phyloP scores from a whole-genome alignment of 1,140 invertebrate genomes.

The Pseudoatta argentina region DNA sequence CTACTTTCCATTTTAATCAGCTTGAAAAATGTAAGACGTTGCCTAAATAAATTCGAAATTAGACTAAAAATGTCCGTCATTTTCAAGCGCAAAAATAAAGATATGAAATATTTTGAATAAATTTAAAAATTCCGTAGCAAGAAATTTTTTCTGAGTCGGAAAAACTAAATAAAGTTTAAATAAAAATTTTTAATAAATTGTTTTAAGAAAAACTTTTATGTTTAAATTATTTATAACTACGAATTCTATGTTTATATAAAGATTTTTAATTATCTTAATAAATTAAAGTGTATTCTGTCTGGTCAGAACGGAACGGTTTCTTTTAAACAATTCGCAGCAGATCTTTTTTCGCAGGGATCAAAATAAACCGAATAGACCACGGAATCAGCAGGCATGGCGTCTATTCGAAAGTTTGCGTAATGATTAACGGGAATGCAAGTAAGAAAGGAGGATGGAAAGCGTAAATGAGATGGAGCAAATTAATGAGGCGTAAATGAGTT shows the following conservation, averaged over 20 bases:
- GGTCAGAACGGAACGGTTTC: not conserved
- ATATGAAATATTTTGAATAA: not conserved
- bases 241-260: no score
- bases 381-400: conserved; percentile 3
- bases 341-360: not conserved
- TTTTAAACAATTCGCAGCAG: not conserved
- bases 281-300: no score
- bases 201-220: not conserved
- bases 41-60: conserved; percentile 15
- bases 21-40: not conserved
- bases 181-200: not conserved
- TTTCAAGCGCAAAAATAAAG: not conserved
- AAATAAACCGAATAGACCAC: not conserved
- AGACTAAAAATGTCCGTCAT: not conserved
- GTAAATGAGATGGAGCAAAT: conserved; percentile 46
- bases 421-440: conserved; percentile 9
- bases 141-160: not conserved
- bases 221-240: not conserved
- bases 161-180: not conserved
- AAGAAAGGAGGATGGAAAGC: not conserved
- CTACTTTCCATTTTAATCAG: not conserved
- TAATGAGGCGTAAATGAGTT: conserved; percentile 29
- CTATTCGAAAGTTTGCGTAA: conserved; percentile 4
- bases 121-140: not conserved
- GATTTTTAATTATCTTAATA: not conserved